These are phyloP conservation scores for Acrocera orbiculus DNA, from an alignment of 2,888 invertebrate genomes.

Conservation along the genomic window DNA sequence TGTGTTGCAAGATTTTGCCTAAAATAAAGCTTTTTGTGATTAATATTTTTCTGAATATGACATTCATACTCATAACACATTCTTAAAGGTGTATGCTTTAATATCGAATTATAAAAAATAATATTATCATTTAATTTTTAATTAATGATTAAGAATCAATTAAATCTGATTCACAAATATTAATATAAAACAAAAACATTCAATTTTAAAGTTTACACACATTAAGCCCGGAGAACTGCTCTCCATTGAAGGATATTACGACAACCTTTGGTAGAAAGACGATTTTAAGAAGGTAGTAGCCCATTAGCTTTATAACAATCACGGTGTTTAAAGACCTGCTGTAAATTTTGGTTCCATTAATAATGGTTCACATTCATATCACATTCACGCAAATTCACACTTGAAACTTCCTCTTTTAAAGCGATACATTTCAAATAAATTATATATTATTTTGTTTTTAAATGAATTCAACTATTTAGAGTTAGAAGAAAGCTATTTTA, in stretches of 20 bases:
- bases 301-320: too few species aligned
- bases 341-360: constrained; percentile 11
- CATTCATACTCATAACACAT: constrained; percentile 19
- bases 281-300: too few species aligned
- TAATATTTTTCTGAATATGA: constrained; percentile 19
- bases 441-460: too few species aligned
- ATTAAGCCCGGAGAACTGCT: constrained; percentile 11
- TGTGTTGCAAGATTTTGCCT: constrained; percentile 16
- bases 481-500: too few species aligned
- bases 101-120: constrained; percentile 1
- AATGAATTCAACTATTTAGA: too few species aligned
- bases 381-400: constrained; percentile 6
- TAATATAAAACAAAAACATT: constrained; percentile 7
- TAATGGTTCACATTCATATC: constrained; percentile 7
- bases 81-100: constrained; percentile 10
- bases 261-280: too few species aligned
- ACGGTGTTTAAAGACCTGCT: constrained; percentile 9
- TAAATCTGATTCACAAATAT: not conserved
- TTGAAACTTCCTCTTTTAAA: too few species aligned
- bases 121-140: too few species aligned
- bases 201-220: too few species aligned
- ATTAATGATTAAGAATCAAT: not conserved
- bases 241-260: constrained; percentile 5
- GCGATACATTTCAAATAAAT: too few species aligned
- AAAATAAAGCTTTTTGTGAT: constrained; percentile 21